Conservation (phyloP, 1,140 invertebrate species). For the Zaprionus nigranus region DNA sequence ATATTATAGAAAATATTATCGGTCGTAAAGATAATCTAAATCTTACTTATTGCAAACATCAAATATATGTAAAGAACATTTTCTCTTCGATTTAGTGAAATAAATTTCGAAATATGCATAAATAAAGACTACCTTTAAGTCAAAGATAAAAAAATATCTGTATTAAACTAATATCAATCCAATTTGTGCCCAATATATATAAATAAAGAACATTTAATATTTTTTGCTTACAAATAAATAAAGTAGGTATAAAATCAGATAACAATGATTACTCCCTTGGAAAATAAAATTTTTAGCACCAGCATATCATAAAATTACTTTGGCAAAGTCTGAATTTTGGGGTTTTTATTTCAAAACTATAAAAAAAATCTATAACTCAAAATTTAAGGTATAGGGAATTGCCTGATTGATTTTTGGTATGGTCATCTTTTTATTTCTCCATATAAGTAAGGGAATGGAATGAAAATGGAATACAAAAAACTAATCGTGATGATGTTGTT, state of each 20-base stretch:
- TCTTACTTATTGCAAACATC: constrained; percentile 1
- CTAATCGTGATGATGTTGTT: too few relatives aligned
- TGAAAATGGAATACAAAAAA: background rate
- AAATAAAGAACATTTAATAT: background rate
- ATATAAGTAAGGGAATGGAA: background rate
- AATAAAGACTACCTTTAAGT: background rate
- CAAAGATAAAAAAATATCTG: background rate
- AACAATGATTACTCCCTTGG: background rate
- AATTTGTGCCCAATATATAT: constrained; percentile 8
- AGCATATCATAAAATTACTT: too few relatives aligned
- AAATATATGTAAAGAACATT: constrained; percentile 2
- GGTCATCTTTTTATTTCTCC: too few relatives aligned
- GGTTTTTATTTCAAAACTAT: too few relatives aligned
- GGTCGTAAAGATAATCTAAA: background rate
- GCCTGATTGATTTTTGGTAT: too few relatives aligned
- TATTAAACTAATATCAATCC: constrained; percentile 9
- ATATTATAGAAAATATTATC: constrained; percentile 17
- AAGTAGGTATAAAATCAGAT: background rate
- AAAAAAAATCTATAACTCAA: too few relatives aligned
- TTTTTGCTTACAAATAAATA: constrained; percentile 1
- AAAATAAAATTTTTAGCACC: background rate
- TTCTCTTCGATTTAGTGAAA: constrained; percentile 2
- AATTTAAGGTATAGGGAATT: too few relatives aligned
- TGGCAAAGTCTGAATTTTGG: too few relatives aligned
- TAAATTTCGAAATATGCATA: background rate